A percentile compares a stretch with the other conserved stretches of the same genome.
phyloP scores from a whole-genome alignment of 2,888 invertebrate species.

The Graphium colonna region DNA sequence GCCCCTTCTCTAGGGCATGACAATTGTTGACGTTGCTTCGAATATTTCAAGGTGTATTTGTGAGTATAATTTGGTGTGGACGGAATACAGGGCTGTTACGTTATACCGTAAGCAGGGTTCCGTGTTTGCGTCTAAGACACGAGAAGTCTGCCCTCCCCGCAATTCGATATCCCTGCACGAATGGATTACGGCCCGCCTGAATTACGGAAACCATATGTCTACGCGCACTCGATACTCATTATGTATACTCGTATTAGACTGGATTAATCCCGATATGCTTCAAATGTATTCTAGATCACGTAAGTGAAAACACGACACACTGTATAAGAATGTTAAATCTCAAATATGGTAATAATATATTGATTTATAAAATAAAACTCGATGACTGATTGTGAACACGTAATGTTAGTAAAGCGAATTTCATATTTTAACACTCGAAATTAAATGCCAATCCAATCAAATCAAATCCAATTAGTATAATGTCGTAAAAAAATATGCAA shows the following conservation, averaged over 20 bases:
- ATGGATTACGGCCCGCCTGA: slow-evolving; percentile 73
- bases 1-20: slow-evolving; percentile 58
- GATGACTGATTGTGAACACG: too few relatives aligned
- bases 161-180: slow-evolving; percentile 65
- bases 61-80: slow-evolving; percentile 12
- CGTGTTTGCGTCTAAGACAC: slow-evolving; percentile 39
- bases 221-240: slow-evolving; percentile 63
- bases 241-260: slow-evolving; percentile 61
- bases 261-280: slow-evolving; percentile 67
- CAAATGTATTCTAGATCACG: slow-evolving; percentile 55
- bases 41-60: slow-evolving; percentile 53
- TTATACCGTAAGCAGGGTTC: slow-evolving; percentile 25
- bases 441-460: too few relatives aligned
- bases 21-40: slow-evolving; percentile 53
- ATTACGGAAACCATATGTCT: slow-evolving; percentile 76
- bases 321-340: too few relatives aligned
- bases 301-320: slow-evolving; percentile 29
- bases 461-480: too few relatives aligned
- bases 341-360: too few relatives aligned
- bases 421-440: too few relatives aligned
- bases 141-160: slow-evolving; percentile 59
- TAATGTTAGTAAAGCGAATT: too few relatives aligned
- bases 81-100: background rate
- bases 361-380: too few relatives aligned
- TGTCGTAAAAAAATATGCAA: too few relatives aligned